phyloP scores from a whole-genome alignment of 2,888 invertebrate genomes.

The Apodemia mormo region DNA sequence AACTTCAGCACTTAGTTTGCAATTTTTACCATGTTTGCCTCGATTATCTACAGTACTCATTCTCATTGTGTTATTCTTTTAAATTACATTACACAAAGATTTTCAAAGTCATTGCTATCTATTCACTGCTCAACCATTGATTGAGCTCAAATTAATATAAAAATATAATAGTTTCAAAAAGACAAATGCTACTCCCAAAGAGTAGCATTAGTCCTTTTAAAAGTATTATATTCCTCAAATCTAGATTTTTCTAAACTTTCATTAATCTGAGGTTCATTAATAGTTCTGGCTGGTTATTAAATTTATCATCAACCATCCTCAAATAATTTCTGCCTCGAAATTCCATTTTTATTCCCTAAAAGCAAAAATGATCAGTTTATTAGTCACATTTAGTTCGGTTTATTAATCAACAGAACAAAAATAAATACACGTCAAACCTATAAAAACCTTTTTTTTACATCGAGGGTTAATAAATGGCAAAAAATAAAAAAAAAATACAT shows the following conservation, averaged over 20 bases:
- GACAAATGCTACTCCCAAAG: no score
- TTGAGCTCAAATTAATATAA: slow-evolving; percentile 23
- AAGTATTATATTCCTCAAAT: slow-evolving; percentile 3
- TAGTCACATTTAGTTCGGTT: slow-evolving; percentile 20
- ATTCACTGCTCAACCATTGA: slow-evolving; percentile 24
- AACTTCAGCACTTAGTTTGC: no score
- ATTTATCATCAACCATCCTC: slow-evolving; percentile 27
- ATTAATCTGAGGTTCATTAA: slow-evolving; percentile 24
- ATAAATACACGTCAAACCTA: not conserved
- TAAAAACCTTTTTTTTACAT: not conserved
- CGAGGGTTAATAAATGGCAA: not conserved
- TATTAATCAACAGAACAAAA: not conserved
- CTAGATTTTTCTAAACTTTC: no score
- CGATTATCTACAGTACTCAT: no score
- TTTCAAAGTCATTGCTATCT: slow-evolving; percentile 18
- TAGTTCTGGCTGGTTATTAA: not conserved
- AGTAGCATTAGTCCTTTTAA: slow-evolving; percentile 22
- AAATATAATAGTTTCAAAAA: no score
- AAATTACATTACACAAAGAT: no score
- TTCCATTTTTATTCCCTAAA: slow-evolving; percentile 31
- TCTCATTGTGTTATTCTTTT: no score
- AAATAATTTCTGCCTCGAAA: slow-evolving; percentile 28
- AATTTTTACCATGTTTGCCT: no score
- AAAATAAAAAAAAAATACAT: not conserved
- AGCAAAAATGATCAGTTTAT: slow-evolving; percentile 24